Conservation (phyloP, 1,140 invertebrate genomes). For the Drosophila erecta region DNA sequence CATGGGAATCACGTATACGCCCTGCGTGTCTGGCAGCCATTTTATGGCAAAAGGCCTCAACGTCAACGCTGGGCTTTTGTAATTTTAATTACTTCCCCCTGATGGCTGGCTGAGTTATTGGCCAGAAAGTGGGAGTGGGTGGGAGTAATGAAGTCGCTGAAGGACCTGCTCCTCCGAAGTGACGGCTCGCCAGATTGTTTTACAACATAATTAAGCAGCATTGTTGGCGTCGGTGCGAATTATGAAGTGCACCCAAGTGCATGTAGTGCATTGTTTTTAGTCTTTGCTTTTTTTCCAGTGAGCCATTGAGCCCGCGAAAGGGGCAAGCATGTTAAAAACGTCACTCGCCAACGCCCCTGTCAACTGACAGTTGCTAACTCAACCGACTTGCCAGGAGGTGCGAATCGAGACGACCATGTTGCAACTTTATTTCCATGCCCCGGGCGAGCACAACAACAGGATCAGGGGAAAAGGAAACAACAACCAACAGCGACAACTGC, state of each 20-base stretch:
- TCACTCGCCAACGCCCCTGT: slow-evolving; percentile 69
- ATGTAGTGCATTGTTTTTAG: slow-evolving; percentile 53
- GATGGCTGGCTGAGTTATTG: slow-evolving; percentile 49
- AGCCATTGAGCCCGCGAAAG: slow-evolving; percentile 6
- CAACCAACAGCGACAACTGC: slow-evolving; percentile 62
- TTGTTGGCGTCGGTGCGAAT: slow-evolving; percentile 57
- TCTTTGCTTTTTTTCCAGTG: background rate
- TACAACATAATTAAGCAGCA: slow-evolving; percentile 79
- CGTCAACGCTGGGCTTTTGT: slow-evolving; percentile 73
- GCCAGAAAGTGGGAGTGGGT: slow-evolving; percentile 10
- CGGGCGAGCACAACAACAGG: slow-evolving; percentile 45
- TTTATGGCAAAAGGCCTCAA: slow-evolving; percentile 55
- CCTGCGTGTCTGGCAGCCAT: slow-evolving; percentile 77
- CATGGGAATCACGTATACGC: slow-evolving; percentile 77
- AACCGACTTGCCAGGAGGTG: slow-evolving; percentile 7
- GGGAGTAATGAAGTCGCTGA: background rate
- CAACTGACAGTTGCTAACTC: slow-evolving; percentile 49
- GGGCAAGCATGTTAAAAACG: slow-evolving; percentile 45
- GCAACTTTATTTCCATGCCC: slow-evolving; percentile 76
- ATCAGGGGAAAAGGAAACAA: background rate
- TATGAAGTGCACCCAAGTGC: slow-evolving; percentile 76
- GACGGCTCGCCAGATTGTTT: slow-evolving; percentile 69
- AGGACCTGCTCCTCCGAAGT: slow-evolving; percentile 51
- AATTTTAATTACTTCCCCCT: slow-evolving; percentile 80
- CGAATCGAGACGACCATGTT: slow-evolving; percentile 27